Evolutionary conservation across 1,140 invertebrate genomes (phyloP).

Genomic region (Oscheius sp.): DNA sequence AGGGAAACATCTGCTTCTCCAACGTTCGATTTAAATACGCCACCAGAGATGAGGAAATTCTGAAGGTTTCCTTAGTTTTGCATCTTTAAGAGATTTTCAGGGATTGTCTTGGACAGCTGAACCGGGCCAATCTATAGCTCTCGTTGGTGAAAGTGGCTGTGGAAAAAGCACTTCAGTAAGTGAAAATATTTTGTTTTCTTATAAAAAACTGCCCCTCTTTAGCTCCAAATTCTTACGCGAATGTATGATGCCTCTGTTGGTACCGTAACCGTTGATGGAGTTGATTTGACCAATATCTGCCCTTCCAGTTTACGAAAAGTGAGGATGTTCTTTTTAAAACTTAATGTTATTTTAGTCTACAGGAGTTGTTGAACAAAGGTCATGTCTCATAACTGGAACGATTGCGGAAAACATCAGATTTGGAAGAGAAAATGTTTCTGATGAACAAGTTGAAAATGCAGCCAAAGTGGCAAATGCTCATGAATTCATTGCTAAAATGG

Average conservation of each 20-base stretch:
- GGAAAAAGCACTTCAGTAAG: conserved; percentile 43
- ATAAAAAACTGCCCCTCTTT: no score
- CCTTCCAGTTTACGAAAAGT: conserved; percentile 24
- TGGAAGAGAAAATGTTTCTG: conserved; percentile 52
- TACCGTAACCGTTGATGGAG: conserved; percentile 40
- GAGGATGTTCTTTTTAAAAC: neutral
- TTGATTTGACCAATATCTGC: conserved; percentile 36
- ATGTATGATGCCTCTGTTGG: conserved; percentile 2
- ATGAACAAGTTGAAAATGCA: conserved; percentile 51
- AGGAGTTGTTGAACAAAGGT: conserved; percentile 47
- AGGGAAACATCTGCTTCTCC: no score
- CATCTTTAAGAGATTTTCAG: no score
- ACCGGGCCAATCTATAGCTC: conserved; percentile 83
- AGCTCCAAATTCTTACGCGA: conserved; percentile 1
- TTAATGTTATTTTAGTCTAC: conserved; percentile 5
- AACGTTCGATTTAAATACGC: no score
- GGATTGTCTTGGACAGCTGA: conserved; percentile 81
- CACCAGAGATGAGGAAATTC: no score
- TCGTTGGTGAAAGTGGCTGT: conserved; percentile 68
- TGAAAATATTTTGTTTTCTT: neutral
- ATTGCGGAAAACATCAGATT: conserved; percentile 43
- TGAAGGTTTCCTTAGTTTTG: no score
- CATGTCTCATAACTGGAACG: conserved; percentile 46
- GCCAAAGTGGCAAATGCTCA: conserved; percentile 55
- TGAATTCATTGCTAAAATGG: conserved; percentile 49